Evolutionary conservation across 2,113 vertebrate genomes (phyloP).

Genomic region (Pycnonotus jocosus): DNA sequence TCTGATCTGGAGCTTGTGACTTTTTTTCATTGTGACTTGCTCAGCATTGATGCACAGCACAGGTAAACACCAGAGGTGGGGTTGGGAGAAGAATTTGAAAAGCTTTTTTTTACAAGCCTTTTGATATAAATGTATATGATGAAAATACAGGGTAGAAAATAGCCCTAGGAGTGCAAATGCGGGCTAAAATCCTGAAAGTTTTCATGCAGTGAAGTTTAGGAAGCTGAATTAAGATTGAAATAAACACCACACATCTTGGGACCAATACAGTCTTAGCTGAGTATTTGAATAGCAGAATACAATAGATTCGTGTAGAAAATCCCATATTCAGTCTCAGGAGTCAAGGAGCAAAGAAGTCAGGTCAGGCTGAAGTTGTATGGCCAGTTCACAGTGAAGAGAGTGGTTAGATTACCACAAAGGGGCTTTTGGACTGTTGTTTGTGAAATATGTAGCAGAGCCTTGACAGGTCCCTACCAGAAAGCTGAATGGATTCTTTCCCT

Average conservation of each 20-base stretch:
- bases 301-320: background rate
- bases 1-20: background rate
- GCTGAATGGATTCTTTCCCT: background rate
- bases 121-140: background rate
- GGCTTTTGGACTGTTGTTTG: background rate
- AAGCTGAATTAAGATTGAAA: background rate
- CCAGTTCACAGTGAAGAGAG: background rate
- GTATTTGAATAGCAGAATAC: background rate
- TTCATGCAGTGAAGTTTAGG: background rate
- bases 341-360: background rate
- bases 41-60: background rate
- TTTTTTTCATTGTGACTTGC: background rate
- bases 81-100: background rate
- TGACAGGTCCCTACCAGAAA: background rate
- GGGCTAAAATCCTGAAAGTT: background rate
- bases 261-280: background rate
- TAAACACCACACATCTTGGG: background rate
- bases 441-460: background rate
- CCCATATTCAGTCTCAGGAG: background rate
- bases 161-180: background rate
- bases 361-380: background rate
- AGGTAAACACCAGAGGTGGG: background rate
- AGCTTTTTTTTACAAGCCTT: background rate
- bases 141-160: background rate
- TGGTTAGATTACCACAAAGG: background rate